Base-by-base conservation (phyloP, 2,113 vertebrate species). In the Entelurus aequoreus region DNA sequence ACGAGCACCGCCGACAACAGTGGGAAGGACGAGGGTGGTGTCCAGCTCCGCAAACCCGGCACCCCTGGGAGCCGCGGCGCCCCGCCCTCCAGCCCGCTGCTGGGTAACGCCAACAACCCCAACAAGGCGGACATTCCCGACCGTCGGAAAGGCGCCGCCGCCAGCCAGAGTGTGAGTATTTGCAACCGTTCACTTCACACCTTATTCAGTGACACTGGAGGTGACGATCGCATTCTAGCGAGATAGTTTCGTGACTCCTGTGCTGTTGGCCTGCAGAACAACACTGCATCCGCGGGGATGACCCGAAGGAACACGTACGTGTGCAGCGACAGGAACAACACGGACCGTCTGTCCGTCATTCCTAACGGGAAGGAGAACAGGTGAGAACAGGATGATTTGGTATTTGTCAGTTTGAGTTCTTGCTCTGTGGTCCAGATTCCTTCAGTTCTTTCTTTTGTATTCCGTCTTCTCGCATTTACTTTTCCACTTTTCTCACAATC, bases 101-200 rank as follows among this genome's bases (percentile, higher is more conserved):
- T 98, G 69, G 97, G 97, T 72, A 98, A 92, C 46, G 94, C 97
- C 71, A 94, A 91, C 88, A 98, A 99, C 80, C 95, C 96, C 75
- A 99, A 99, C 85, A 98, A 99, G 86, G 94, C 97, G 0, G 97
- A 98, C 87, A 97, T 99, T 86, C 97, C 95, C 1, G 95, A 98
- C 52, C 94, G 94, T 75, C 95, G 96, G 89, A 96, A 94, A 82
- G 91, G 92, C 71, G 92, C 91, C 1, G 87, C 93, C 0, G 89
- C 91, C 60, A 88, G 89, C 38, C 92, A 94, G n/a, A 93, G 87
- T 52, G 96, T 99, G 89, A 97, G 49, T 65, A 10, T 12, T 3
- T 14, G 13, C 16, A 1, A 16, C 7, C 6, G 54, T 7, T n/a
- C 7, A 40, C 28, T 7, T 55, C 5, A 9, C 35, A 11, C 14